These are phyloP conservation scores for Eutrigla gurnardus DNA, from an alignment of 2,797 vertebrate genomes.

Conservation along the genomic window DNA sequence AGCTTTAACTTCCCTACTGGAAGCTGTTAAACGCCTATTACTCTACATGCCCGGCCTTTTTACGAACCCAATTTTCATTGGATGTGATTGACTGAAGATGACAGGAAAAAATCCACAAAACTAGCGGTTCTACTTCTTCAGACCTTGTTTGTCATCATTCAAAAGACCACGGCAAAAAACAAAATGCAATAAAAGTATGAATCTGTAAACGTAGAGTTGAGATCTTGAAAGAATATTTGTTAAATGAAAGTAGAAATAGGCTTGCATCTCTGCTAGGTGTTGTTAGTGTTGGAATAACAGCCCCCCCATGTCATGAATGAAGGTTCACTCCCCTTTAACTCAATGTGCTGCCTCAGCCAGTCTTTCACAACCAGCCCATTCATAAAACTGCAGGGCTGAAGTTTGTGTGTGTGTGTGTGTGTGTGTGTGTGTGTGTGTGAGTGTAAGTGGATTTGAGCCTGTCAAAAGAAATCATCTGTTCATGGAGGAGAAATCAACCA, in stretches of 20 bases:
- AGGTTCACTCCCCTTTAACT: constrained; percentile 75
- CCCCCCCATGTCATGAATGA: constrained; percentile 78
- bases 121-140: neutral
- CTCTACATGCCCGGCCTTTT: constrained; percentile 28
- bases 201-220: neutral
- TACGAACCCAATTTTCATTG: constrained; percentile 35
- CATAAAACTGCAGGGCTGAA: constrained; percentile 82
- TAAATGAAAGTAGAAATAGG: constrained; percentile 16
- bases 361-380: constrained; percentile 87
- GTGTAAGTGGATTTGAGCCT: constrained; percentile 44
- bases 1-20: constrained; percentile 65
- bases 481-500: constrained; percentile 51
- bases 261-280: constrained; percentile 43
- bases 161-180: neutral
- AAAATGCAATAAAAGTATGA: neutral
- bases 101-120: constrained; percentile 17
- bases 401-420: constrained; percentile 55
- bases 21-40: constrained; percentile 58
- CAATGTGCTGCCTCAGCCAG: constrained; percentile 84
- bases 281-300: constrained; percentile 45
- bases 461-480: constrained; percentile 62
- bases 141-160: too few species aligned
- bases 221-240: neutral
- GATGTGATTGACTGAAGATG: constrained; percentile 23
- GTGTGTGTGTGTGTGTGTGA: constrained; percentile 41